phyloP scores from a whole-genome alignment of 1,140 invertebrate species.

The Eubasilissa regina region DNA sequence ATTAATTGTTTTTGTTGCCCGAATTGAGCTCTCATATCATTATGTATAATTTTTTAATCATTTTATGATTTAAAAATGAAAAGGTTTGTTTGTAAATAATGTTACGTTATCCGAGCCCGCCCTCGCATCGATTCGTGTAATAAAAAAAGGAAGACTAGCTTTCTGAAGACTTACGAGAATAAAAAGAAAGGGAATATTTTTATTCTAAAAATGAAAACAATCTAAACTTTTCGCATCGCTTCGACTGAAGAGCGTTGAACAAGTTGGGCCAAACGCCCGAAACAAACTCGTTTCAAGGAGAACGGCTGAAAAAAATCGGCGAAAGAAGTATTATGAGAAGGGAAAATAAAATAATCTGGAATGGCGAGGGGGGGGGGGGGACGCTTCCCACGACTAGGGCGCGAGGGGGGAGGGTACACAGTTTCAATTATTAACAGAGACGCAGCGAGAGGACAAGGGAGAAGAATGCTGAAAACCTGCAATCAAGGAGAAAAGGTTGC shows the following conservation, averaged over 20 bases:
- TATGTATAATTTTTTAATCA: no score
- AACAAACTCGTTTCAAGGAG: conserved; percentile 23
- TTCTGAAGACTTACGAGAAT: neutral
- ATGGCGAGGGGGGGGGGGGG: conserved; percentile 17
- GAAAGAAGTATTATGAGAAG: conserved; percentile 33
- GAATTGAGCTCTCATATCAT: no score
- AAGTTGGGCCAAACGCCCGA: conserved; percentile 10
- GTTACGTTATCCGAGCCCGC: no score
- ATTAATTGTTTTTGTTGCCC: no score
- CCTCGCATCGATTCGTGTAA: no score
- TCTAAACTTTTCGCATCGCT: conserved; percentile 45
- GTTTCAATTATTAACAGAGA: conserved; percentile 59
- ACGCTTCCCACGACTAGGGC: conserved; percentile 7
- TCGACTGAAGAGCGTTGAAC: neutral
- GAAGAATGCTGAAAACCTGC: conserved; percentile 7
- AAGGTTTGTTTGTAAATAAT: no score
- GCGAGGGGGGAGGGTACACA: conserved; percentile 18
- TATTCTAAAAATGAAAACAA: conserved; percentile 53
- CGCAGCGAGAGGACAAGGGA: conserved; percentile 37
- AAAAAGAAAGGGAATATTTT: conserved; percentile 25
- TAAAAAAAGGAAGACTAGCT: no score
- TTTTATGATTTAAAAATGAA: no score
- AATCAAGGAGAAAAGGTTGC: neutral
- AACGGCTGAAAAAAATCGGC: conserved; percentile 22
- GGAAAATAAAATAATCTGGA: conserved; percentile 44